These are phyloP conservation scores for Drosophila tripunctata DNA, from an alignment of 2,888 invertebrate species.

Conservation along the genomic window DNA sequence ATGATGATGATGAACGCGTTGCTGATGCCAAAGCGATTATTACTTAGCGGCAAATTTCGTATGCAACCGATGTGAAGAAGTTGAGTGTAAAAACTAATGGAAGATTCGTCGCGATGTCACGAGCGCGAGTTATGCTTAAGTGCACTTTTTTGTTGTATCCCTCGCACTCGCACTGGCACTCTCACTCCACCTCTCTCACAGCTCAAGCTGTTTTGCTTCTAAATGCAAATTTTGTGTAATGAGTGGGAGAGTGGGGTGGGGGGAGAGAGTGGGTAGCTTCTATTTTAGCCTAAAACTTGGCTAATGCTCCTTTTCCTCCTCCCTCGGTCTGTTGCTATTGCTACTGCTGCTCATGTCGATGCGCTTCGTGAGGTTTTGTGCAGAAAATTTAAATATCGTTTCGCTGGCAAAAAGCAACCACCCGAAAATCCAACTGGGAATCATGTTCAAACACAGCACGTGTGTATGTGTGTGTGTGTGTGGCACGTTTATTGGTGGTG, in stretches of 20 bases:
- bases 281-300: slow-evolving; percentile 49
- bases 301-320: slow-evolving; percentile 43
- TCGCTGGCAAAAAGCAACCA: slow-evolving; percentile 39
- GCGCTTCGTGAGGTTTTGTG: slow-evolving; percentile 79
- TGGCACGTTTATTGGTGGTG: slow-evolving; percentile 61
- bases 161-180: background rate
- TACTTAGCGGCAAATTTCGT: slow-evolving; percentile 48
- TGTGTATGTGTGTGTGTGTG: slow-evolving; percentile 30
- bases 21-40: slow-evolving; percentile 51
- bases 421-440: slow-evolving; percentile 43
- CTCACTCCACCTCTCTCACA: background rate
- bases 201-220: slow-evolving; percentile 40
- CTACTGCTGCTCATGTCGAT: slow-evolving; percentile 56
- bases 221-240: slow-evolving; percentile 79
- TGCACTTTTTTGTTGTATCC: slow-evolving; percentile 66
- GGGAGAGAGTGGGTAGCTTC: slow-evolving; percentile 31
- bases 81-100: slow-evolving; percentile 60
- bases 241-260: too few species aligned
- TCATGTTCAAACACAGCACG: slow-evolving; percentile 43
- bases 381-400: slow-evolving; percentile 76
- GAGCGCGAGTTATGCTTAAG: slow-evolving; percentile 73
- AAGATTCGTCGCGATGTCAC: slow-evolving; percentile 65
- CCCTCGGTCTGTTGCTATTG: slow-evolving; percentile 23
- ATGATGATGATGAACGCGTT: slow-evolving; percentile 43
- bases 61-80: slow-evolving; percentile 47